phyloP scores from a whole-genome alignment of 2,797 vertebrate species.

The Orestias chungarensis region DNA sequence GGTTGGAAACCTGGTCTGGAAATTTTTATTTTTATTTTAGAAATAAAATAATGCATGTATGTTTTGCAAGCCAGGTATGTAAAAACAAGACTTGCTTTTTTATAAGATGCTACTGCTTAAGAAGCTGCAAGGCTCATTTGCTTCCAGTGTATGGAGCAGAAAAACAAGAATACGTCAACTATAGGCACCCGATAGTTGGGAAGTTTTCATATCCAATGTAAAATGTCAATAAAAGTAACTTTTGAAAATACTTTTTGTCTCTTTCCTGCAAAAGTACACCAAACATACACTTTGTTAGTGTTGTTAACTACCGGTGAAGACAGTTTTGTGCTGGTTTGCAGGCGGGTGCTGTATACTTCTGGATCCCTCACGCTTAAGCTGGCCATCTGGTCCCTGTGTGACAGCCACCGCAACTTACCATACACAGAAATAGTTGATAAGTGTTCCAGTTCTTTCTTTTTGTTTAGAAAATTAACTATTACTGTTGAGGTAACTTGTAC shows the following conservation, averaged over 20 bases:
- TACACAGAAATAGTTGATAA: background rate
- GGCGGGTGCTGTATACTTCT: conserved; percentile 12
- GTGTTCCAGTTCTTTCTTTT: background rate
- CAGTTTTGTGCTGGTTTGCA: conserved; percentile 15
- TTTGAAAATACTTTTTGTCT: background rate
- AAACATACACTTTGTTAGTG: background rate
- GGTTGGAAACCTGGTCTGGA: background rate
- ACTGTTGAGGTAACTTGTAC: background rate
- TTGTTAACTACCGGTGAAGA: background rate
- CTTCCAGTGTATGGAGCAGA: background rate
- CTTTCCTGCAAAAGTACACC: background rate
- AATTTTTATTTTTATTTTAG: background rate
- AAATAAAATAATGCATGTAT: background rate
- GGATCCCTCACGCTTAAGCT: conserved; percentile 9
- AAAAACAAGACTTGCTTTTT: background rate
- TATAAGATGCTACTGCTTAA: background rate
- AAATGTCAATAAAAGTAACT: background rate
- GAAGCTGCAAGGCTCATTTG: background rate
- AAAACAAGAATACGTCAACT: background rate
- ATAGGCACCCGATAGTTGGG: background rate
- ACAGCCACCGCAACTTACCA: background rate
- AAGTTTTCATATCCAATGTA: background rate
- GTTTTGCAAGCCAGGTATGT: background rate
- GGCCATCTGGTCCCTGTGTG: conserved; percentile 9
- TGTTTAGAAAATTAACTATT: background rate